Percentiles rank a stretch among this genome's conserved stretches.
Conservation (phyloP, 2,113 vertebrate species). For the Pao palembangensis region DNA sequence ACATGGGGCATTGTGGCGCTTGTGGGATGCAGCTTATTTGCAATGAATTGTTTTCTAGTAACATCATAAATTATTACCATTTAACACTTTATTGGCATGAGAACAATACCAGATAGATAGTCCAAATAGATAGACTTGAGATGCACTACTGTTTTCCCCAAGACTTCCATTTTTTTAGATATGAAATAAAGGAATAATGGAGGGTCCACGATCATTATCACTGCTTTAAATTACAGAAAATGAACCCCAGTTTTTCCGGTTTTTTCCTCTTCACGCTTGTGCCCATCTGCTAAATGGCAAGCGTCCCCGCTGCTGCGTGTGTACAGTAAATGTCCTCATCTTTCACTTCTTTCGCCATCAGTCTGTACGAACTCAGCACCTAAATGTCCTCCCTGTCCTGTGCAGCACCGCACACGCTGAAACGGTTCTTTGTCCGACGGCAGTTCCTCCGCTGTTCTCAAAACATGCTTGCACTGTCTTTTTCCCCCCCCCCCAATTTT, state of each 20-base stretch:
- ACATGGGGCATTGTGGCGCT: slow-evolving; percentile 4
- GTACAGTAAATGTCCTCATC: no score
- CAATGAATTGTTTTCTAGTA: slow-evolving; percentile 8
- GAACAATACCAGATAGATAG: no score
- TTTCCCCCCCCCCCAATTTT: background rate
- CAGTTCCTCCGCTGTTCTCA: slow-evolving; percentile 47
- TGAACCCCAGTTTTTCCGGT: no score
- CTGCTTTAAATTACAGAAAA: background rate
- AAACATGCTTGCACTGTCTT: slow-evolving; percentile 64
- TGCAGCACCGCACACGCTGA: slow-evolving; percentile 46
- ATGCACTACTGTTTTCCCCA: no score
- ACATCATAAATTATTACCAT: slow-evolving; percentile 18
- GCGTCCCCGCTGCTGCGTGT: background rate
- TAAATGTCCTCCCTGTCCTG: slow-evolving; percentile 48
- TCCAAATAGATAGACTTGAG: no score
- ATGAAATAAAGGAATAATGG: background rate
- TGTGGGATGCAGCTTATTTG: slow-evolving; percentile 22
- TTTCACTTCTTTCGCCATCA: no score
- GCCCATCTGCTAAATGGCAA: background rate
- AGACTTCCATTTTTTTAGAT: no score
- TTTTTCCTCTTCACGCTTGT: background rate
- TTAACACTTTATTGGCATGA: background rate
- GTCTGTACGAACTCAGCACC: slow-evolving; percentile 7
- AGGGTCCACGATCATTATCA: background rate
- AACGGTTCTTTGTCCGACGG: slow-evolving; percentile 60